phyloP scores from a whole-genome alignment of 2,888 invertebrate genomes.

The Tetragonula carbonaria region DNA sequence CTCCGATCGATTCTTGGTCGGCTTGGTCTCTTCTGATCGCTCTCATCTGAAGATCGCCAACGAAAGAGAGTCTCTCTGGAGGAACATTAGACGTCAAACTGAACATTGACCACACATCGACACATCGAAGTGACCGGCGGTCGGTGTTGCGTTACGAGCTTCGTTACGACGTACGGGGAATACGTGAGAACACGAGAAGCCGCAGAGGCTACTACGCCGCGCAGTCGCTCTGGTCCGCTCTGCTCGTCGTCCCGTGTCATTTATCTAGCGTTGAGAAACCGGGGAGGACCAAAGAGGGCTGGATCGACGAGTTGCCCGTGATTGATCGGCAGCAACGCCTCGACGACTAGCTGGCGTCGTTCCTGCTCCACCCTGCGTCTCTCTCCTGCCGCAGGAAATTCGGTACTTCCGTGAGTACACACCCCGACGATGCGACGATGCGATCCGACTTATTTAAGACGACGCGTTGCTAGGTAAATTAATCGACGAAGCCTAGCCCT shows the following conservation, averaged over 20 bases:
- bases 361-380: conserved; percentile 48
- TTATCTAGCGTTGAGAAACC: conserved; percentile 64
- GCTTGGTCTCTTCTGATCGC: neutral
- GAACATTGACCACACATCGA: conserved; percentile 77
- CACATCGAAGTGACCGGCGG: conserved; percentile 49
- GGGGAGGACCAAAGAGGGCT: conserved; percentile 48
- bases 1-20: conserved; percentile 3
- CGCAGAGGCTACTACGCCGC: conserved; percentile 41
- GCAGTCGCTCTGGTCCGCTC: conserved; percentile 54
- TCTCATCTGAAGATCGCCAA: conserved; percentile 21
- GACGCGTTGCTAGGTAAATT: conserved; percentile 19
- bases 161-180: conserved; percentile 59
- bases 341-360: conserved; percentile 70
- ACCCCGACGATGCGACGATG: neutral
- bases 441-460: conserved; percentile 17
- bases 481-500: conserved; percentile 14
- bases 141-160: conserved; percentile 72
- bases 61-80: conserved; percentile 59
- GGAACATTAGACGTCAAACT: conserved; percentile 74
- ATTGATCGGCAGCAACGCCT: conserved; percentile 73
- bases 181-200: conserved; percentile 68
- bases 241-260: conserved; percentile 67
- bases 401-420: conserved; percentile 58
- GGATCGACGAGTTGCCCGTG: conserved; percentile 68
- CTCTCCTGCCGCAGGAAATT: conserved; percentile 59